Evolutionary conservation across 2,888 invertebrate species (phyloP), one percentile per base, ranked within the genome.

Genomic region (Athalia rosae): DNA sequence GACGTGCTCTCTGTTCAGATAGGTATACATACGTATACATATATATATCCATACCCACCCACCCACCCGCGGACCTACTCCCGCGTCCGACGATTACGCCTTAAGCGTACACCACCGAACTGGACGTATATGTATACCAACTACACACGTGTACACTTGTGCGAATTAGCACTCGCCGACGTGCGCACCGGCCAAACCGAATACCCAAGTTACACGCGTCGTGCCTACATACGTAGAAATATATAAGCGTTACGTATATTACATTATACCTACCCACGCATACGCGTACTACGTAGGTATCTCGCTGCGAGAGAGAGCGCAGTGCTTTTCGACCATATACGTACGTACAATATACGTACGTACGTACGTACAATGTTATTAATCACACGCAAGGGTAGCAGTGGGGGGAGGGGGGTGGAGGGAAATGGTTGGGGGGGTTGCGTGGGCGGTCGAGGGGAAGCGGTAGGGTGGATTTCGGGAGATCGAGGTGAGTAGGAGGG

Each of bases 361-460:
- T n/a, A n/a, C n/a, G n/a, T 28, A 28, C 28, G 28, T 67, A 78
- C 64, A 78, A 76, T 76, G 87, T 87, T 86, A 86, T 86, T 86
- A 86, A 86, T 86, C 86, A 87, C 85, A 82, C 82, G 74, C 41
- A 62, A 62, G 28, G 61, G 74, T 28, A 48, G 48, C 43, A 13
- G 48, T 8, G 0, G 67, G 67, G 67, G 15, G 66, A 8, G 15
- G 66, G 6, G 11, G 41, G 11, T 6, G 63, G 28, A 63, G 15
- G 50, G 66, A 45, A 50, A 48, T 9, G 9, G 66, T 43, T 58
- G 45, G 43, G 28, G 11, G 61, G 41, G 28, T 9, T 7, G 28
- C 28, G 28, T 28, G 28, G 28, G 28, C 28, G 28, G 28, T 5
- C 5, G 56, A 13, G 11, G 11, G 43, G 47, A 8, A 47, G 15